Evolutionary conservation across 2,797 vertebrate species (phyloP).

Genomic region (Lacerta agilis): DNA sequence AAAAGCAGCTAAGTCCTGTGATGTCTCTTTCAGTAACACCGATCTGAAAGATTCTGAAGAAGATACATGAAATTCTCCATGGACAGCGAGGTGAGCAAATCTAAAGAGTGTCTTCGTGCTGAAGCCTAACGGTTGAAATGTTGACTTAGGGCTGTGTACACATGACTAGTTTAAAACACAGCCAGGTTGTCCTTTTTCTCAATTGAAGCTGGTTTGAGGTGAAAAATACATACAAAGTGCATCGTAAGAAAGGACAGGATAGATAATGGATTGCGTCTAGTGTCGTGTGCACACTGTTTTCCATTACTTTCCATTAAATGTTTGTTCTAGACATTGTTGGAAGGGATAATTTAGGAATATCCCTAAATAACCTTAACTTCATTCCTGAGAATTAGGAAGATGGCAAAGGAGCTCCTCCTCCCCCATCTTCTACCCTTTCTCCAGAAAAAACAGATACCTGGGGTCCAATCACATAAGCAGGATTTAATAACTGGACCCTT

Average conservation of each 20-base stretch:
- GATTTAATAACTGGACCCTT: neutral
- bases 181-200: too few species aligned
- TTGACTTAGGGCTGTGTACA: neutral
- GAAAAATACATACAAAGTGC: too few species aligned
- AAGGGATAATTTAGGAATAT: neutral
- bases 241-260: too few species aligned
- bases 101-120: neutral
- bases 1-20: neutral
- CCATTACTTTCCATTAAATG: too few species aligned
- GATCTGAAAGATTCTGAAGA: neutral
- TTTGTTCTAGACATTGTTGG: neutral
- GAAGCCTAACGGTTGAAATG: neutral
- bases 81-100: neutral
- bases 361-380: neutral
- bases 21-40: neutral
- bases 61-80: neutral
- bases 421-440: too few species aligned
- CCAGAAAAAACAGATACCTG: neutral
- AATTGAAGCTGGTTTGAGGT: too few species aligned
- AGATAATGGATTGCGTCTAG: too few species aligned
- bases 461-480: too few species aligned
- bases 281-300: too few species aligned
- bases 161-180: too few species aligned
- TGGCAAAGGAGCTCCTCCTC: neutral
- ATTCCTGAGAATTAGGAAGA: neutral